Conservation (phyloP, 2,888 invertebrate species). For the Cryptocheilus praepositus region DNA sequence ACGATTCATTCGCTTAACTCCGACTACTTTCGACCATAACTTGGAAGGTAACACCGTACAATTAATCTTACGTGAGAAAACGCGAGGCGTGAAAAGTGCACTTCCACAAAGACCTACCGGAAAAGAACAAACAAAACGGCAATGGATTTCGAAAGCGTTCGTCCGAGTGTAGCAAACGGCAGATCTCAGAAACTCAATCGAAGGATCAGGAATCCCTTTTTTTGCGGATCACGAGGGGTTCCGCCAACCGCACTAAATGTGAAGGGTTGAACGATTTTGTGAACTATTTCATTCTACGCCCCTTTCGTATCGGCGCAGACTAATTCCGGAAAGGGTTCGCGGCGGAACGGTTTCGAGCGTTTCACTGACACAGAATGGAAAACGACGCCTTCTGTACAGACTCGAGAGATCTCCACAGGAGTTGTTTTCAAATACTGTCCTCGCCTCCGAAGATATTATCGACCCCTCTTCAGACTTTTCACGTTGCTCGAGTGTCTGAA, state of each 20-base stretch:
- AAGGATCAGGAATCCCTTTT: conserved; percentile 16
- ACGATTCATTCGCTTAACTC: too few relatives aligned
- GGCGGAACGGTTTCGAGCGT: conserved; percentile 30
- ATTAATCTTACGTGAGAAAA: too few relatives aligned
- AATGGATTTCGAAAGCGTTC: too few relatives aligned
- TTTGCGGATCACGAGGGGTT: conserved; percentile 5
- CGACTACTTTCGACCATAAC: too few relatives aligned
- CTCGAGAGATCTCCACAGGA: conserved; percentile 34
- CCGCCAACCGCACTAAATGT: conserved; percentile 15
- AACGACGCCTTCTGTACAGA: background rate
- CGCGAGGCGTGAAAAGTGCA: too few relatives aligned
- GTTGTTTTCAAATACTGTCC: conserved; percentile 51
- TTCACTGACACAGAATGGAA: conserved; percentile 9
- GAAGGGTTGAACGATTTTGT: conserved; percentile 17
- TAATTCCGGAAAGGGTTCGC: conserved; percentile 50
- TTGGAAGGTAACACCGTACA: too few relatives aligned
- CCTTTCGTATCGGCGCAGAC: conserved; percentile 40
- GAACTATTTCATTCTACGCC: conserved; percentile 10
- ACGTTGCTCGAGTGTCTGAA: conserved; percentile 37
- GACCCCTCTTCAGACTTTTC: conserved; percentile 40
- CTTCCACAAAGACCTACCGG: too few relatives aligned
- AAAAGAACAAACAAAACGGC: too few relatives aligned
- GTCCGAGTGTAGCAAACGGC: conserved; percentile 2
- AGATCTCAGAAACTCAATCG: conserved; percentile 15
- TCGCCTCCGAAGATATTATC: conserved; percentile 39